phyloP scores from a whole-genome alignment of 2,888 invertebrate genomes.

The Pammene aurita region DNA sequence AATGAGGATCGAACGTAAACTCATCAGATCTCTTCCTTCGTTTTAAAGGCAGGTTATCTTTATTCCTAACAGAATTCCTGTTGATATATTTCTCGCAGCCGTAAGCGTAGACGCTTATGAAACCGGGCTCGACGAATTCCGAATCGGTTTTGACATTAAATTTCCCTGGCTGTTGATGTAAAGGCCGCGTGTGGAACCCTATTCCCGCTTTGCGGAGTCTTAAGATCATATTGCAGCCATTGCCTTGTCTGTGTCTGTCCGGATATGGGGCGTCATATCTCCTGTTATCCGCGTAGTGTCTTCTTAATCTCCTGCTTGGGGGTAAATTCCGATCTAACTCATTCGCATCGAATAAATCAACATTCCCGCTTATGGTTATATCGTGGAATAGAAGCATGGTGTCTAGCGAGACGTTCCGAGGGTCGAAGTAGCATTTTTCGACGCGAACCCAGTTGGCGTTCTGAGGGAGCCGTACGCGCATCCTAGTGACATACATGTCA shows the following conservation, averaged over 20 bases:
- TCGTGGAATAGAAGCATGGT: constrained; percentile 91
- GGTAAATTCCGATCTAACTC: constrained; percentile 69
- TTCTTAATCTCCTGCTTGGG: constrained; percentile 59
- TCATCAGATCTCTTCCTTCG: constrained; percentile 70
- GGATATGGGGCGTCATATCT: constrained; percentile 58
- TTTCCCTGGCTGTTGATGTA: constrained; percentile 86
- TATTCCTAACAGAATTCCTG: constrained; percentile 70
- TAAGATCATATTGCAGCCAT: constrained; percentile 90
- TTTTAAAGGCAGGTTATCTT: constrained; percentile 66
- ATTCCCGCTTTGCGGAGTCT: constrained; percentile 90
- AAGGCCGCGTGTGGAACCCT: constrained; percentile 89
- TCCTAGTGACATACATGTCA: constrained; percentile 88
- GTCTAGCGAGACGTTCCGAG: constrained; percentile 88
- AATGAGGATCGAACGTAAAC: constrained; percentile 69
- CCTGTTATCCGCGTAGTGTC: constrained; percentile 72
- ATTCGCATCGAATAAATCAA: constrained; percentile 83
- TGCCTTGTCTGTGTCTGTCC: constrained; percentile 65
- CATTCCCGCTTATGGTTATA: constrained; percentile 89
- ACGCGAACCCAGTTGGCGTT: constrained; percentile 87
- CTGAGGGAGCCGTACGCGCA: constrained; percentile 87
- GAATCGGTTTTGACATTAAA: constrained; percentile 91
- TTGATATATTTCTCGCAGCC: constrained; percentile 87
- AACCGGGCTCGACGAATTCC: constrained; percentile 92
- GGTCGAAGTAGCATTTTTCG: constrained; percentile 90
- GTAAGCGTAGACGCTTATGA: constrained; percentile 93